These are phyloP conservation scores for Hydrophis major DNA, from an alignment of 2,797 vertebrate species.

Conservation along the genomic window DNA sequence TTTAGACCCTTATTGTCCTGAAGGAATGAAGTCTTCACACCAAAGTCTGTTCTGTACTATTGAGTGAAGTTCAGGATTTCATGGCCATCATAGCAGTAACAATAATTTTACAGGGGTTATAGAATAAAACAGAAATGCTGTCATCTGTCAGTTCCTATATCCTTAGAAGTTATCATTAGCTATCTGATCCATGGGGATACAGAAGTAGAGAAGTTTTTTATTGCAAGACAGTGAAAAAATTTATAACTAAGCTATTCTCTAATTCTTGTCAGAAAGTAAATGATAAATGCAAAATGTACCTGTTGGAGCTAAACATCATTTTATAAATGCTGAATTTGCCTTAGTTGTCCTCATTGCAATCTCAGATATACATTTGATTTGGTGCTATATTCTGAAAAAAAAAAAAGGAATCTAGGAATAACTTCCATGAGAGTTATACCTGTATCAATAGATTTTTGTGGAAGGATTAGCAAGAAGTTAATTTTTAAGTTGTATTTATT, in stretches of 20 bases:
- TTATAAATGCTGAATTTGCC: neutral
- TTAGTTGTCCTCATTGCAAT: neutral
- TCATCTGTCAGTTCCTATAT: neutral
- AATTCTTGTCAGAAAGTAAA: neutral
- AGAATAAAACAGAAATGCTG: neutral
- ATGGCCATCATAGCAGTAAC: neutral
- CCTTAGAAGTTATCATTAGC: neutral
- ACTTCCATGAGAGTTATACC: neutral
- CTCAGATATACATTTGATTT: neutral
- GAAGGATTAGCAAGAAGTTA: conserved; percentile 27
- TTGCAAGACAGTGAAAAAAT: neutral
- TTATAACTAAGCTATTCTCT: neutral
- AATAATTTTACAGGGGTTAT: neutral
- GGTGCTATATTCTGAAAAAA: neutral
- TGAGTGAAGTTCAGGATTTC: neutral
- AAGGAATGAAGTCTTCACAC: neutral
- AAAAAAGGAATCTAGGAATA: neutral
- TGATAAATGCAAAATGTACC: neutral
- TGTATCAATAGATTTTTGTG: neutral
- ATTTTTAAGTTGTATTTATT: neutral
- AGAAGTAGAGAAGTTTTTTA: too few relatives aligned
- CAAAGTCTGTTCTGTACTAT: neutral
- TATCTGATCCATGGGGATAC: neutral
- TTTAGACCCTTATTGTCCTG: neutral
- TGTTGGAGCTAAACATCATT: neutral